Evolutionary conservation across 2,888 invertebrate genomes (phyloP), one percentile per base, ranked within the genome.

Genomic region (Fissipunctia ypsillon): DNA sequence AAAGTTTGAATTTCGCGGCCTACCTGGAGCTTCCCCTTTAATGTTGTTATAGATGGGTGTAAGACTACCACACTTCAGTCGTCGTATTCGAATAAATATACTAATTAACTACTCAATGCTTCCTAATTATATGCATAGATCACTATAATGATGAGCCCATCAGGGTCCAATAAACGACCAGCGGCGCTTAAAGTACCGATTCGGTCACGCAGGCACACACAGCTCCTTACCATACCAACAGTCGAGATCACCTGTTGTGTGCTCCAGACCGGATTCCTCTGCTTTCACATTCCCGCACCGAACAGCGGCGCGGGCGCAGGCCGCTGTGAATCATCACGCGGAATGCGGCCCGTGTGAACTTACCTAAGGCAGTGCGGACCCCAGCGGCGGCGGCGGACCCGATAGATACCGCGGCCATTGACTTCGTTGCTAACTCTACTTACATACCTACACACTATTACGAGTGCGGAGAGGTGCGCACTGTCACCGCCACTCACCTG

Each of bases 221-320:
- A 22, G 22, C 60, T 41, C 38, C 52, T 35, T 16, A 50, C 22
- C 48, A 54, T 56, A 64, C 65, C 56, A 74, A 38, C 71, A 71
- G 65, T 63, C 57, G 50, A 66, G 43, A 52, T 59, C 75, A 78
- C 72, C 73, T 79, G 83, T 73, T 56, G 65, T 68, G 60, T 66
- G 73, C 69, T 87, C 78, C 83, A 73, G 88, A 88, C 90, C 90
- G 85, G 89, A 90, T 90, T 90, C 89, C 89, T 88, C 87, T 81
- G 90, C 91, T 92, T 90, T 91, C 91, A 91, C 91, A 89, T 90
- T 90, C 89, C 87, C 83, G 76, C 76, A 71, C 68, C 61, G 65
- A 28, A 25, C 50, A 31, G 67, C 76, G 66, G 63, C 65, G 76
- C 65, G 57, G 76, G 66, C 64, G 64, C 72, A 66, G 52, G 43